These are phyloP conservation scores for Campoplex nolae DNA, from an alignment of 2,888 invertebrate genomes.

Conservation along the genomic window DNA sequence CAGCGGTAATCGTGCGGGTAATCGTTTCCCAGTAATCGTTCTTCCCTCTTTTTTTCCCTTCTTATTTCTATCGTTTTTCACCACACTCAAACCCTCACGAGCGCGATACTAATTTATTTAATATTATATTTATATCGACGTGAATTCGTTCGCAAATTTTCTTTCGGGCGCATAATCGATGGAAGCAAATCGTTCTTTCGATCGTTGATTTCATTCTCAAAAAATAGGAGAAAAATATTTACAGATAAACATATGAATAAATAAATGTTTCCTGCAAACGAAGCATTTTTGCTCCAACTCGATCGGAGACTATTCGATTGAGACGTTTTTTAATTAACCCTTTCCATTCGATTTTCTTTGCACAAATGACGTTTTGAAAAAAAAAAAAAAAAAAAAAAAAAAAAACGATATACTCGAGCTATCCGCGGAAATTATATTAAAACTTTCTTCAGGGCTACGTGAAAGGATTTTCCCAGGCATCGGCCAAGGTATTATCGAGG, in stretches of 20 bases:
- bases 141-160: background rate
- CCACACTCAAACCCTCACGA: constrained; percentile 21
- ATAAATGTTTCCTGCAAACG: background rate
- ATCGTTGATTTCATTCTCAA: too few species aligned
- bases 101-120: constrained; percentile 26
- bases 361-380: constrained; percentile 13
- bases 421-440: constrained; percentile 18
- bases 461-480: constrained; percentile 43
- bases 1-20: constrained; percentile 71
- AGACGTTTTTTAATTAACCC: background rate
- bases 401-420: too few species aligned
- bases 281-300: too few species aligned
- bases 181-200: background rate
- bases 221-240: background rate
- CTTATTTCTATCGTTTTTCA: constrained; percentile 46
- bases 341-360: background rate
- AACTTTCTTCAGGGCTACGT: constrained; percentile 27
- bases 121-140: background rate
- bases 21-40: constrained; percentile 70
- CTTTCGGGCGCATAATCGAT: background rate
- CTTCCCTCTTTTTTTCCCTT: constrained; percentile 17
- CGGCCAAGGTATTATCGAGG: background rate
- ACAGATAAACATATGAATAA: background rate
- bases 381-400: background rate
- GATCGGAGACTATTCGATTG: too few species aligned